These are phyloP conservation scores for Laterallus jamaicensis DNA, from an alignment of 2,113 vertebrate species.

Conservation along the genomic window DNA sequence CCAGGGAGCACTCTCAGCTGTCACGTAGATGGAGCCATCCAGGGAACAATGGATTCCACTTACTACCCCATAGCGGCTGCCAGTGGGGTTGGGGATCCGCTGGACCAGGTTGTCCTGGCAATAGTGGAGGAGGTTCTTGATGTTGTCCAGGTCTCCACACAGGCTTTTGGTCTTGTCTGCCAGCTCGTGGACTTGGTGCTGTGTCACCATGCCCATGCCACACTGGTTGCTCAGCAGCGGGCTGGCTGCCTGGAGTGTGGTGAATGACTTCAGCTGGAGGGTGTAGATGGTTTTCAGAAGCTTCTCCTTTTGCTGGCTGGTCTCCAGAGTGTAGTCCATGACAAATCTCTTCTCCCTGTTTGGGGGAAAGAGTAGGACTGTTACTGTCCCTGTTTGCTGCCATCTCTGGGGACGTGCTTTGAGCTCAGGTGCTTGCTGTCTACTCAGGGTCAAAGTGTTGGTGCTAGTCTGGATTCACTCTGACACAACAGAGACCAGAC, in stretches of 20 bases:
- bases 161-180: slow-evolving; percentile 48
- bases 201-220: slow-evolving; percentile 64
- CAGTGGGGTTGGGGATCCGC: slow-evolving; percentile 1
- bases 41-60: slow-evolving; percentile 63
- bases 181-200: slow-evolving; percentile 64
- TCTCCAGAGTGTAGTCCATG: slow-evolving; percentile 65
- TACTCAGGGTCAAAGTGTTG: neutral
- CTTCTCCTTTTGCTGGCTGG: slow-evolving; percentile 62
- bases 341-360: neutral
- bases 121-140: slow-evolving; percentile 49
- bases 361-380: neutral
- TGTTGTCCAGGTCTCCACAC: slow-evolving; percentile 50
- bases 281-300: slow-evolving; percentile 68
- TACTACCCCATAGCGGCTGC: slow-evolving; percentile 2
- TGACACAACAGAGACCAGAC: accelerated
- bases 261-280: slow-evolving; percentile 52
- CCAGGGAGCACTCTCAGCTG: slow-evolving; percentile 41
- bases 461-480: neutral
- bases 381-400: neutral
- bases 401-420: neutral
- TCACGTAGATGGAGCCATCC: slow-evolving; percentile 65
- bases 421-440: neutral
- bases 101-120: slow-evolving; percentile 38
- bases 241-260: slow-evolving; percentile 25
- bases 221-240: slow-evolving; percentile 9